Evolutionary conservation across 2,797 vertebrate genomes (phyloP).

Genomic region (Pagetopsis macropterus): DNA sequence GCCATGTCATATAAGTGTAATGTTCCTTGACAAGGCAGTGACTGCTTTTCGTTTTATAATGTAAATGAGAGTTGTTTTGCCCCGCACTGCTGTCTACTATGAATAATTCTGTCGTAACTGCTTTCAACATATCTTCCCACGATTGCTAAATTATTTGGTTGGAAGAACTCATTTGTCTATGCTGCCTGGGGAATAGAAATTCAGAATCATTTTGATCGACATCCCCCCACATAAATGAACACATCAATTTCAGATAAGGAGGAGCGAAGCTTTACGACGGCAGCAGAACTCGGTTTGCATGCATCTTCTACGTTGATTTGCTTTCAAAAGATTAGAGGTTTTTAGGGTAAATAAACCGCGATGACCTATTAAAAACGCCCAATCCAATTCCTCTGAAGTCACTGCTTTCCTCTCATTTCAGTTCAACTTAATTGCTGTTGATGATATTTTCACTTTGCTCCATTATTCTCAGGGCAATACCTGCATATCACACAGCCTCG

Average conservation of each 20-base stretch:
- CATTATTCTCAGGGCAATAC: constrained; percentile 38
- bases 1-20: constrained; percentile 59
- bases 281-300: constrained; percentile 9
- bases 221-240: constrained; percentile 59
- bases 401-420: constrained; percentile 30
- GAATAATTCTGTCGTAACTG: constrained; percentile 67
- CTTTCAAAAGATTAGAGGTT: constrained; percentile 21
- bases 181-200: constrained; percentile 51
- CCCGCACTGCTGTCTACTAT: constrained; percentile 49
- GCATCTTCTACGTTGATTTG: constrained; percentile 19
- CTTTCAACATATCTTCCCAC: constrained; percentile 50
- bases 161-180: constrained; percentile 64
- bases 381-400: constrained; percentile 25
- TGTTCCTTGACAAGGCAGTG: constrained; percentile 65
- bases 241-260: constrained; percentile 47
- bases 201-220: constrained; percentile 64
- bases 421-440: constrained; percentile 38
- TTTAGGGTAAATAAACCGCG: constrained; percentile 11
- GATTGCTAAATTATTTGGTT: constrained; percentile 66
- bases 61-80: constrained; percentile 64
- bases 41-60: constrained; percentile 68
- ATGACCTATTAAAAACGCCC: constrained; percentile 30
- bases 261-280: constrained; percentile 5
- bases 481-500: not conserved
- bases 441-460: constrained; percentile 38